Percentiles rank a stretch among this genome's conserved stretches.
Conservation (phyloP, 2,797 vertebrate species). For the Aeoliscus strigatus region DNA sequence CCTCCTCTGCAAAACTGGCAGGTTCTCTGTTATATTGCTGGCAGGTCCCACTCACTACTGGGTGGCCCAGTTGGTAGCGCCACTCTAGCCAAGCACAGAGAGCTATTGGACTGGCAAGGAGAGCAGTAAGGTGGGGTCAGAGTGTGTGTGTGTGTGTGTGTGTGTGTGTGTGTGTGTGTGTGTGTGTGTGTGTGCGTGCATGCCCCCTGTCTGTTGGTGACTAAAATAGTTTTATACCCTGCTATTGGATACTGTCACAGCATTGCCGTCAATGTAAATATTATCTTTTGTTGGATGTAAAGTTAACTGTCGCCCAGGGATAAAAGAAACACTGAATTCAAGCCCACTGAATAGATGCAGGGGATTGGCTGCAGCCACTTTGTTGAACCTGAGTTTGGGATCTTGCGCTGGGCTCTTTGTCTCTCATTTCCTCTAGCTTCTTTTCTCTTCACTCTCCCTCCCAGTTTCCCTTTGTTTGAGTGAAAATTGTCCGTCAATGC, state of each 20-base stretch:
- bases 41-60: constrained; percentile 61
- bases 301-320: constrained; percentile 30
- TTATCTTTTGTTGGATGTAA: constrained; percentile 23
- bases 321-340: constrained; percentile 36
- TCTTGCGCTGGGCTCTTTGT: constrained; percentile 58
- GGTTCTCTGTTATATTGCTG: constrained; percentile 35
- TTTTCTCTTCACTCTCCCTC: constrained; percentile 55
- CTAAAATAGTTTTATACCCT: constrained; percentile 12
- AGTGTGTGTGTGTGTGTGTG: constrained; percentile 9
- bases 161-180: constrained; percentile 4
- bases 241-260: constrained; percentile 24
- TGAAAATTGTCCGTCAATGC: constrained; percentile 61
- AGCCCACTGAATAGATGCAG: constrained; percentile 35
- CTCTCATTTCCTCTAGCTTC: constrained; percentile 51
- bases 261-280: constrained; percentile 47
- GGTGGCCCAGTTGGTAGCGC: constrained; percentile 63
- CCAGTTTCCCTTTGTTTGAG: constrained; percentile 51
- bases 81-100: constrained; percentile 61
- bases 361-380: constrained; percentile 50
- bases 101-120: constrained; percentile 50
- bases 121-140: constrained; percentile 26
- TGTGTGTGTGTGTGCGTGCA: constrained; percentile 3
- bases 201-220: constrained; percentile 14
- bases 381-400: constrained; percentile 65
- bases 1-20: constrained; percentile 39